phyloP scores from a whole-genome alignment of 2,113 vertebrate genomes.

The Platysteira castanea region DNA sequence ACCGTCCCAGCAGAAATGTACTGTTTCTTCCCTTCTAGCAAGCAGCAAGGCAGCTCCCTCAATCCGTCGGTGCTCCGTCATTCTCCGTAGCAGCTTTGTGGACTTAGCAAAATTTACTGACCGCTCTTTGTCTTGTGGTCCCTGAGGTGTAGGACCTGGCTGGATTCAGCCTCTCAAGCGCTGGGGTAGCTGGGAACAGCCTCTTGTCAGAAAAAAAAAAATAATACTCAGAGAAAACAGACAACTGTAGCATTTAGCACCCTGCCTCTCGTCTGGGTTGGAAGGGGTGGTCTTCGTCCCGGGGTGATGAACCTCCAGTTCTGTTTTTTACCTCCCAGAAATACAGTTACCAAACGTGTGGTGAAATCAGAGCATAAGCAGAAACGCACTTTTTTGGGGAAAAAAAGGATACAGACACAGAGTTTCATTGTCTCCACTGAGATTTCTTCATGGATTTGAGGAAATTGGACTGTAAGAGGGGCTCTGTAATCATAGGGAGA shows the following conservation, averaged over 20 bases:
- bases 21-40: neutral
- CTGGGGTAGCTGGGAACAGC: neutral
- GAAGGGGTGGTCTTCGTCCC: accelerated
- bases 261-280: neutral
- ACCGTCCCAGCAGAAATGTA: neutral
- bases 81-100: neutral
- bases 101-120: neutral
- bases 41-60: neutral
- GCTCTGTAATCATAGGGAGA: neutral
- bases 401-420: neutral
- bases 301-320: neutral
- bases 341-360: neutral
- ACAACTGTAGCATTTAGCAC: neutral
- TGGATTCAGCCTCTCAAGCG: neutral
- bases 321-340: neutral
- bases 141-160: neutral
- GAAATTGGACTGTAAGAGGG: neutral
- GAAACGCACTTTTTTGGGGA: neutral
- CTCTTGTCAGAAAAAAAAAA: neutral
- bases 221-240: neutral
- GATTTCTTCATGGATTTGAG: neutral
- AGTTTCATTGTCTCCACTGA: neutral
- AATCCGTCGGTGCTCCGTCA: accelerated
- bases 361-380: neutral
- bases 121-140: accelerated